phyloP scores from a whole-genome alignment of 2,113 vertebrate genomes.

The Excalfactoria chinensis region DNA sequence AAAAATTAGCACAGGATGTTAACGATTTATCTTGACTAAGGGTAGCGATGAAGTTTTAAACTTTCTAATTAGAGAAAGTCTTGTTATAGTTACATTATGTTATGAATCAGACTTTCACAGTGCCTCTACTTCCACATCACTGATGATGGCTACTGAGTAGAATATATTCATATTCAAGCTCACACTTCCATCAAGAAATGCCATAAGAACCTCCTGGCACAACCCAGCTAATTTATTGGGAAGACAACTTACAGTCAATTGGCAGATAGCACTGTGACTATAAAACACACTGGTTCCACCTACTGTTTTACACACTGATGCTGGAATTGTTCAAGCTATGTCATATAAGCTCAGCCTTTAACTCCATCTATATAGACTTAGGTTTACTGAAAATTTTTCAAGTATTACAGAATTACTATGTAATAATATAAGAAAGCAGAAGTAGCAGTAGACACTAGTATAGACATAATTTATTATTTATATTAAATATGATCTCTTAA shows the following conservation, averaged over 20 bases:
- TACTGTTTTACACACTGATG: neutral
- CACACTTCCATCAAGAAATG: conserved; percentile 39
- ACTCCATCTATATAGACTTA: neutral
- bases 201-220: conserved; percentile 49
- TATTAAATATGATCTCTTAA: neutral
- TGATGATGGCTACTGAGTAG: neutral
- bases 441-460: neutral
- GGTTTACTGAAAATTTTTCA: neutral
- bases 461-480: neutral
- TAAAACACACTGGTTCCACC: neutral
- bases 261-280: neutral
- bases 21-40: neutral
- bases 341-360: conserved; percentile 10
- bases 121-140: neutral
- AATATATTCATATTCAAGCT: conserved; percentile 8
- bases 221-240: conserved; percentile 25
- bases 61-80: conserved; percentile 5
- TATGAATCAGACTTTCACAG: neutral
- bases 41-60: conserved; percentile 1
- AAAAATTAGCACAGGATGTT: neutral
- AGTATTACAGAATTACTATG: neutral
- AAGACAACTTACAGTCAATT: neutral
- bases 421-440: neutral
- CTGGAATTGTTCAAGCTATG: neutral
- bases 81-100: neutral